phyloP scores from a whole-genome alignment of 2,888 invertebrate species.

The Drosophila ezoana region DNA sequence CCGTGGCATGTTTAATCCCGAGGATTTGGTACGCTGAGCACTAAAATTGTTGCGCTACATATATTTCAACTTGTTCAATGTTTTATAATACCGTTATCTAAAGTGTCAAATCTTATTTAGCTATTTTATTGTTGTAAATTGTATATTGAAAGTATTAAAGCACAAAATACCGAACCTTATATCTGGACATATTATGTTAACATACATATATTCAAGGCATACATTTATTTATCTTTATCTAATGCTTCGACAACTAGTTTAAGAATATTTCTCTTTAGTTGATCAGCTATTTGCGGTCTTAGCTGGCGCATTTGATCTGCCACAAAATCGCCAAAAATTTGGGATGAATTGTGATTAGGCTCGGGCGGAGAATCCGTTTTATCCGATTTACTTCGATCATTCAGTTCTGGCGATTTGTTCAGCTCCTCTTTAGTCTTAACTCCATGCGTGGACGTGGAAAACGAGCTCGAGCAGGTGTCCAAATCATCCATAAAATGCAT shows the following conservation, averaged over 20 bases:
- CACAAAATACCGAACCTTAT: neutral
- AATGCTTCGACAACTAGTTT: constrained; percentile 38
- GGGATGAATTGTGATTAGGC: constrained; percentile 20
- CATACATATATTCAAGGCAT: too few species aligned
- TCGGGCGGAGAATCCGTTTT: constrained; percentile 1
- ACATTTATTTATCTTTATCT: constrained; percentile 25
- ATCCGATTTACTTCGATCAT: constrained; percentile 2
- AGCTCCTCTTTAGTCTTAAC: constrained; percentile 9
- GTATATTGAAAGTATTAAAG: neutral
- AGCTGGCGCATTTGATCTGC: constrained; percentile 44
- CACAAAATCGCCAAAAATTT: constrained; percentile 51
- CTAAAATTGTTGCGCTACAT: neutral
- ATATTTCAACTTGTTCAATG: constrained; percentile 19
- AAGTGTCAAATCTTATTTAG: constrained; percentile 8
- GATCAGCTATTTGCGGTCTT: constrained; percentile 30
- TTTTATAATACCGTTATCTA: constrained; percentile 14
- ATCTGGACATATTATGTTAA: too few species aligned
- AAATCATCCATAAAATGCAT: constrained; percentile 23
- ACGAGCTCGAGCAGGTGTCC: constrained; percentile 26
- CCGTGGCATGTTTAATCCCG: constrained; percentile 96
- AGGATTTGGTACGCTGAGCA: constrained; percentile 88
- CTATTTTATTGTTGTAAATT: neutral
- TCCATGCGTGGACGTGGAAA: constrained; percentile 2
- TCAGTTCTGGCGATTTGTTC: neutral
- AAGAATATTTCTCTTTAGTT: constrained; percentile 37